Conservation (phyloP, 2,797 vertebrate genomes). For the Ceyx erithaca region DNA sequence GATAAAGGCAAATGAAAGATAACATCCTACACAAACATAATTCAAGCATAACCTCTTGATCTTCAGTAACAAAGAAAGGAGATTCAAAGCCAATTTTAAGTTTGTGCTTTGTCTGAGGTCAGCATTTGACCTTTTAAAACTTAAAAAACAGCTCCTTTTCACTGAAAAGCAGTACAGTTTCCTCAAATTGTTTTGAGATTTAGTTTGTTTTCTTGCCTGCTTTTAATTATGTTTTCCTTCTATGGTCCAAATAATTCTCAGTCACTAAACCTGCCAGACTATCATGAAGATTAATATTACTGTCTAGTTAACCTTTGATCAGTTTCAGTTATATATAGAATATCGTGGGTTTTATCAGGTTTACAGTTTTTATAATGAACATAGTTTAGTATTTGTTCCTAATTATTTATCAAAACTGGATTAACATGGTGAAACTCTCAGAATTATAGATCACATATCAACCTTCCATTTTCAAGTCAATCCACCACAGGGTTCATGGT, state of each 20-base stretch:
- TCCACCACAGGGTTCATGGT: not conserved
- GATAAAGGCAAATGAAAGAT: conserved; percentile 37
- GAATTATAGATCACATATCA: not conserved
- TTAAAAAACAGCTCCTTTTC: not conserved
- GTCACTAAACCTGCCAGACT: not conserved
- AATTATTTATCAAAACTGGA: not conserved
- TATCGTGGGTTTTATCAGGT: not conserved
- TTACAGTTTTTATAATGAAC: not conserved
- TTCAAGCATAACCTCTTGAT: conserved; percentile 31
- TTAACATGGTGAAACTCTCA: not conserved
- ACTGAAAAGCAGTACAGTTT: not conserved
- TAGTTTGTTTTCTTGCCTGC: not conserved
- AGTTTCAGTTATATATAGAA: not conserved
- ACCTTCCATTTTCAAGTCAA: not conserved
- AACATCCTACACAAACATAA: not conserved
- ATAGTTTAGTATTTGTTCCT: not conserved
- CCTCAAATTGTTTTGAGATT: not conserved
- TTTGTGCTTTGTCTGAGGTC: not conserved
- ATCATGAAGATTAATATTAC: not conserved
- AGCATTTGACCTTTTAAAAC: conserved; percentile 20
- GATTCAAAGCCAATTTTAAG: conserved; percentile 12
- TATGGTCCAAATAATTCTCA: not conserved
- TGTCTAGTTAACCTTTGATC: not conserved
- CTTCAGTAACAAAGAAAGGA: not conserved
- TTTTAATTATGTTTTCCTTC: conserved; percentile 13